Conservation (phyloP, 2,888 invertebrate species). For the Pyrocoelia pectoralis region DNA sequence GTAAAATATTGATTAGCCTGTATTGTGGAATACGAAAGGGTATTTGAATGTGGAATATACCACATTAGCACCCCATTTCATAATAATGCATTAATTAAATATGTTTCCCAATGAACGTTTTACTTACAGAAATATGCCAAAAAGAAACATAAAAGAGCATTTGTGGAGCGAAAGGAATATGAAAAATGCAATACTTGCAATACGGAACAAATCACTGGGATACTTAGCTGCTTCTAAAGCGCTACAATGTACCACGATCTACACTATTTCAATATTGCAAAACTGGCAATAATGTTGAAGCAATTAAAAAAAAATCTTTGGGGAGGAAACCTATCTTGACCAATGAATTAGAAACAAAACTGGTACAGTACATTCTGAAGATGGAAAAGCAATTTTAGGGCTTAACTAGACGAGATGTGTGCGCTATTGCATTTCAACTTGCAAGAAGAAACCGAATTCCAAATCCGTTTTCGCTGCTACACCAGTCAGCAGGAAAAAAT, state of each 20-base stretch:
- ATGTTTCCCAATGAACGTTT: no score
- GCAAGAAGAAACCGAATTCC: conserved; percentile 15
- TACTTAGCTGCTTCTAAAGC: neutral
- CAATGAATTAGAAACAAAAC: conserved; percentile 9
- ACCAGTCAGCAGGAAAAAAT: conserved; percentile 21
- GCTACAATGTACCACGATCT: conserved; percentile 1
- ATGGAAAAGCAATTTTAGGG: conserved; percentile 13
- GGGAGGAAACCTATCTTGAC: conserved; percentile 4
- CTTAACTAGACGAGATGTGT: conserved; percentile 9
- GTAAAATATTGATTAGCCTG: no score
- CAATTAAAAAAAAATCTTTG: neutral
- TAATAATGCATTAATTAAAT: no score
- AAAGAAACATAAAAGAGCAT: neutral
- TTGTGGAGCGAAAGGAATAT: neutral
- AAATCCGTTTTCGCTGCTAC: conserved; percentile 18
- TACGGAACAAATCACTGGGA: neutral
- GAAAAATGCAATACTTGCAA: neutral
- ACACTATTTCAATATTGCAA: conserved; percentile 1
- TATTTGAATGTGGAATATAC: no score
- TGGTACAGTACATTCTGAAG: neutral
- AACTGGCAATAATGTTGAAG: neutral
- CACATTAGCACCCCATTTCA: no score
- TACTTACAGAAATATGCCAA: no score
- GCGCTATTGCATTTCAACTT: conserved; percentile 13
- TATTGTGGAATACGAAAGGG: no score